Conservation (phyloP, 64 coral and sea anemone genomes). For the Cladopsammia gracilis region DNA sequence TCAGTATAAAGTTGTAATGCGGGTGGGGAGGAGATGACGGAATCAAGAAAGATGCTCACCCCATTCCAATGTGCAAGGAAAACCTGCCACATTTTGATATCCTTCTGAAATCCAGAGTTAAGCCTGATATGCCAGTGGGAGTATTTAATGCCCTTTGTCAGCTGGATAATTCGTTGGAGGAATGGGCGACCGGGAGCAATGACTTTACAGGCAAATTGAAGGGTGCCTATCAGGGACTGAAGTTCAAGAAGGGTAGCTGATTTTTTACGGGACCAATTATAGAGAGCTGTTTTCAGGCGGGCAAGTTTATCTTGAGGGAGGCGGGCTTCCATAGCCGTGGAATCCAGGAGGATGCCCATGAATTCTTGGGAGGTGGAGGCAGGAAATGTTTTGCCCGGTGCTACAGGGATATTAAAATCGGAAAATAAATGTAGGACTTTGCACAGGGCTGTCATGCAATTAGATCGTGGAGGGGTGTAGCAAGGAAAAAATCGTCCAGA, state of each 20-base stretch:
- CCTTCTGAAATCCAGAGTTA: background rate
- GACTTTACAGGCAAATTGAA: slow-evolving; percentile 38
- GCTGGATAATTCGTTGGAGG: slow-evolving; percentile 29
- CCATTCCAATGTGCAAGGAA: slow-evolving; percentile 20
- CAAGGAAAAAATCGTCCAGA: slow-evolving; percentile 29
- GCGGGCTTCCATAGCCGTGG: slow-evolving; percentile 11
- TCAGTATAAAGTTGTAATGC: background rate
- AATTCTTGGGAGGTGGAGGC: slow-evolving; percentile 30
- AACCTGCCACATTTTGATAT: slow-evolving; percentile 41
- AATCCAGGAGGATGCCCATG: slow-evolving; percentile 50
- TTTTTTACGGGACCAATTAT: background rate
- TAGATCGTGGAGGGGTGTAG: background rate
- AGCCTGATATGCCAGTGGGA: slow-evolving; percentile 10
- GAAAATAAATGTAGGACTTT: background rate
- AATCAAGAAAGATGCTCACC: background rate
- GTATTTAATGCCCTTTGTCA: background rate
- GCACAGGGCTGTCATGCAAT: background rate
- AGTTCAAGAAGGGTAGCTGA: background rate
- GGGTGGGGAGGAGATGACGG: background rate
- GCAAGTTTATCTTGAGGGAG: slow-evolving; percentile 23
- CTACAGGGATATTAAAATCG: background rate
- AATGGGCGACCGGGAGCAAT: slow-evolving; percentile 20
- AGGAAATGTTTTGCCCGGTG: background rate
- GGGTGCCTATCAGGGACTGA: slow-evolving; percentile 43
- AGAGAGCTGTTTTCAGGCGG: background rate